Base-by-base conservation (phyloP, 2,113 vertebrate species). In the Salminus brasiliensis region DNA sequence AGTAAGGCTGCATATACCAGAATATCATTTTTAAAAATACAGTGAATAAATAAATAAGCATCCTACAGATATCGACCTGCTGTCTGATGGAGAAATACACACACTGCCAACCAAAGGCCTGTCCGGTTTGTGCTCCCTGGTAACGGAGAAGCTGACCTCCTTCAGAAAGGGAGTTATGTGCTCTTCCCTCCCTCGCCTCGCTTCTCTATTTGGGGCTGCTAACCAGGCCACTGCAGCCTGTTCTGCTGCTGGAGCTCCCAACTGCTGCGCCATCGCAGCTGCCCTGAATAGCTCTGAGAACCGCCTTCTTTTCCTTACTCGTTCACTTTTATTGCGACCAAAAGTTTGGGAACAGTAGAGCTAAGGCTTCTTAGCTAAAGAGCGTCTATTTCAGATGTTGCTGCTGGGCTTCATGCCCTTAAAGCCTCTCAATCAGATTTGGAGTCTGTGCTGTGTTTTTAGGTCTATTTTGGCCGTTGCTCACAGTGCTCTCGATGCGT, bases 201-300 rank as follows among this genome's bases (percentile, higher is more conserved):
- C 21, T 55, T n/a, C 30, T 82, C 29, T 90, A 90, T 92, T 72
- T 92, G 88, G 92, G 90, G 73, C 87, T 92, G 72, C 70, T 90
- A 94, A 92, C 89, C 87, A 93, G 92, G 92, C 82, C 91, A 91
- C 66, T 78, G 84, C 81, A 82, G 63, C 67, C 47, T 83, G 82
- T 87, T 80, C 82, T 80, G 60, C 53, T 82, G 57, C 84, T 75
- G 77, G 66, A 32, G 34, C 76, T 74, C 23, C n/a, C 18, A 57
- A 72, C 71, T 18, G 53, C 78, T 72, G 66, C 81, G 12, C 49
- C 49, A 80, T 74, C 71, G 70, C 68, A 43, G 45, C 85, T 87
- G 81, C 43, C 84, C 87, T 83, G 59, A 81, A 82, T 87, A 76
- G 47, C 47, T 49, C 47, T 10, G 80, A 45, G 47, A 23, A 49